Evolutionary conservation across 2,113 vertebrate species (phyloP).

Genomic region (Paedocypris sp.): DNA sequence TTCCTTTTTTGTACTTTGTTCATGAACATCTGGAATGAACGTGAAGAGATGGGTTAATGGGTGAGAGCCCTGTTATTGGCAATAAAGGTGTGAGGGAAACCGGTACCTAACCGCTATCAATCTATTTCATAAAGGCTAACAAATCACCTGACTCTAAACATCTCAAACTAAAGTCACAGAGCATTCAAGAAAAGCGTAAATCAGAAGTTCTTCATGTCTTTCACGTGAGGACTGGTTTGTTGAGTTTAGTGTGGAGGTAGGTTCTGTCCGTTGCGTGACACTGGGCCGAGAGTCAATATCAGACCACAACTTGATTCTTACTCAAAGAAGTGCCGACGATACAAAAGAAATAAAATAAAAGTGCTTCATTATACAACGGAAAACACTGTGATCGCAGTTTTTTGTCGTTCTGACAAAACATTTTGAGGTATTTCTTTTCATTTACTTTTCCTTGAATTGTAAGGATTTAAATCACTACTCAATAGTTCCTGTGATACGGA

Average conservation of each 20-base stretch:
- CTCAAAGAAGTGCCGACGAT: conserved; percentile 34
- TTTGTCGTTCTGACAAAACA: conserved; percentile 5
- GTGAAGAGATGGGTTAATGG: conserved; percentile 14
- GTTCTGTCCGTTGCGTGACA: conserved; percentile 18
- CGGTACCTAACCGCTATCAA: conserved; percentile 17
- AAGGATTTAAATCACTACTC: conserved; percentile 24
- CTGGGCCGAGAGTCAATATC: conserved; percentile 17
- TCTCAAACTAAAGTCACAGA: conserved; percentile 12
- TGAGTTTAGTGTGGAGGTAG: conserved; percentile 35
- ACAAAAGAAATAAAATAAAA: conserved; percentile 34
- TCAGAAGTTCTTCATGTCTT: not conserved
- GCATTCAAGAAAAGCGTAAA: not conserved
- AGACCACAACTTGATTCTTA: conserved; percentile 23
- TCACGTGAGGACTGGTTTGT: conserved; percentile 10
- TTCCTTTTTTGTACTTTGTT: not conserved
- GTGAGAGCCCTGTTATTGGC: not conserved
- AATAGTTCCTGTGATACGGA: conserved; percentile 24
- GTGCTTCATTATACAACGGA: conserved; percentile 37
- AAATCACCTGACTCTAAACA: conserved; percentile 20
- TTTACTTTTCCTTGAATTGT: conserved; percentile 7
- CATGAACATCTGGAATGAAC: conserved; percentile 18
- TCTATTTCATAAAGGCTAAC: conserved; percentile 12
- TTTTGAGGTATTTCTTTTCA: conserved; percentile 27
- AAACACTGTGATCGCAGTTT: conserved; percentile 30
- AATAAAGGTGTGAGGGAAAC: not conserved